Evolutionary conservation across 2,797 vertebrate genomes (phyloP).

Genomic region (Chelon labrosus): DNA sequence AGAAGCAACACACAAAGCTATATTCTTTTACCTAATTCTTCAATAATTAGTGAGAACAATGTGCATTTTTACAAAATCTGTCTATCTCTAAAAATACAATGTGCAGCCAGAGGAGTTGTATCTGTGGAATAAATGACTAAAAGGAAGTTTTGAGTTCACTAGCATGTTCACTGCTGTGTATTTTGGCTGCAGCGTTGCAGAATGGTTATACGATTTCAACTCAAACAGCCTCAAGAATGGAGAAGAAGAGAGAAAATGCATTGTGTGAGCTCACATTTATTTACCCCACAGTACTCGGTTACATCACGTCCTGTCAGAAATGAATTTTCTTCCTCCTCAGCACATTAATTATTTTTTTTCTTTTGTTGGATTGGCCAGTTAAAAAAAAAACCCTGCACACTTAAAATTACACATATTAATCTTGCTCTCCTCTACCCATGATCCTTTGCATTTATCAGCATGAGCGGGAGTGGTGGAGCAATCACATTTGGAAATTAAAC

Average conservation of each 20-base stretch:
- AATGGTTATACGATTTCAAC: conserved; percentile 20
- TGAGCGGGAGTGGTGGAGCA: conserved; percentile 64
- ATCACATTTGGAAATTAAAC: conserved; percentile 81
- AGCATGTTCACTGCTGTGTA: conserved; percentile 1
- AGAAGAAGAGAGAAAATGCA: conserved; percentile 37
- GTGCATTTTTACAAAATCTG: too few relatives aligned
- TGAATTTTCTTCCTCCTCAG: conserved; percentile 58
- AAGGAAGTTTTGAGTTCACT: conserved; percentile 38
- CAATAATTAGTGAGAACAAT: not conserved
- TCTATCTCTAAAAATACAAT: too few relatives aligned
- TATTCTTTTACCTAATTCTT: not conserved
- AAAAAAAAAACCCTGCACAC: conserved; percentile 34
- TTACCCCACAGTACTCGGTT: conserved; percentile 37
- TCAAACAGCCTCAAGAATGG: conserved; percentile 36
- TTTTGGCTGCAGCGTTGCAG: conserved; percentile 35
- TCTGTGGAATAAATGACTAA: conserved; percentile 34
- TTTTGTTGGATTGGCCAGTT: conserved; percentile 49
- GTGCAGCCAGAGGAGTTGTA: too few relatives aligned
- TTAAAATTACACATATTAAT: conserved; percentile 69
- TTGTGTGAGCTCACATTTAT: conserved; percentile 31
- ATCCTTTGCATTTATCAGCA: conserved; percentile 75
- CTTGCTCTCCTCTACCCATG: conserved; percentile 64
- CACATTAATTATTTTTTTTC: conserved; percentile 38
- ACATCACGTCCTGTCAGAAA: conserved; percentile 58
- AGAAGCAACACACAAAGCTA: not conserved